These are phyloP conservation scores for Dasypus novemcinctus DNA, from an alignment of 2,113 vertebrate genomes.

Conservation along the genomic window DNA sequence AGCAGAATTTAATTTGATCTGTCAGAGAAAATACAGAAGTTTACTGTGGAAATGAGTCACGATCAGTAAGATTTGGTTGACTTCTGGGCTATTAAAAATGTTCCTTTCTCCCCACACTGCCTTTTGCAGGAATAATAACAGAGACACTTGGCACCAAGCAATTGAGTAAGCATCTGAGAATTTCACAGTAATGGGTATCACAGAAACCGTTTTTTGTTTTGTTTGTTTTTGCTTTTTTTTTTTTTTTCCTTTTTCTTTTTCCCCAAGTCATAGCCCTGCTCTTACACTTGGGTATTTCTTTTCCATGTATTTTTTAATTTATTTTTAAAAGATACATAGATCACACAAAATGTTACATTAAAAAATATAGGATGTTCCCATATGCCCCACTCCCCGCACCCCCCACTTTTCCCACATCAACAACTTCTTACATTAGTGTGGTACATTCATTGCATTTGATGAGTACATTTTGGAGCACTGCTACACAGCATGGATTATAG, in stretches of 20 bases:
- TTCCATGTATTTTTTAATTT: no score
- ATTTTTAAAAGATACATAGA: no score
- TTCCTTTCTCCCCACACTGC: background rate
- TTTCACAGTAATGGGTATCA: conserved; percentile 23
- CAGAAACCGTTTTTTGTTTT: conserved; percentile 38
- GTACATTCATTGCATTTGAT: no score
- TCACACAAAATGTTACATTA: no score
- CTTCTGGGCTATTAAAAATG: conserved; percentile 49
- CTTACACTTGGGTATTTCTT: background rate
- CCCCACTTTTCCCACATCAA: no score
- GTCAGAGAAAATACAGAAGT: conserved; percentile 46
- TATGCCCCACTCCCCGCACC: no score
- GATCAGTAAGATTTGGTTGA: conserved; percentile 51
- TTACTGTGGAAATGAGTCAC: conserved; percentile 56
- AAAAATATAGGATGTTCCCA: no score
- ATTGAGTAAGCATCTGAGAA: conserved; percentile 5
- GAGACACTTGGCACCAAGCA: conserved; percentile 10
- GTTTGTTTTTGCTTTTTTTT: background rate
- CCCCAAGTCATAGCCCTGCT: background rate
- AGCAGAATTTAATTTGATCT: conserved; percentile 67
- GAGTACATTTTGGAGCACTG: no score
- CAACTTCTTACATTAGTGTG: no score
- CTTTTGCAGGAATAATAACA: conserved; percentile 56
- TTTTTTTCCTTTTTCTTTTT: background rate
- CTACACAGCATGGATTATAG: no score